Base-by-base conservation (phyloP, 1,140 invertebrate genomes). In the Pseudomyrmex concolor region DNA sequence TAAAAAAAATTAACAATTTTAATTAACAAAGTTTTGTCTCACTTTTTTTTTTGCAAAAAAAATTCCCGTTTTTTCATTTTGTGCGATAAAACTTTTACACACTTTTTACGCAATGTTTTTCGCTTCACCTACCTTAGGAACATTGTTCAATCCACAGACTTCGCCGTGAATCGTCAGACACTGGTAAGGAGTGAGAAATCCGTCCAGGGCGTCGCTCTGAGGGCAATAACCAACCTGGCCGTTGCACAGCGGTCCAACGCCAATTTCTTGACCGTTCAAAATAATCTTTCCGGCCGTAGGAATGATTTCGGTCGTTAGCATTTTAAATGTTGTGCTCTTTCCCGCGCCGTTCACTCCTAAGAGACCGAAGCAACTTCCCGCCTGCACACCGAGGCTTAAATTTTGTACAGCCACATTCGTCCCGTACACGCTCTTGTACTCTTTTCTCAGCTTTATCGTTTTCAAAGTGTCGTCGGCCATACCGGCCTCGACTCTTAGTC, bases 321-420 rank as follows among this genome's bases (percentile, higher is more conserved):
- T 97, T 89, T 96, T 96, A 87, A 99, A 98, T 7, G 97, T 98
- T 12, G 97, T 97, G 5, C 98, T 98, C 94, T 99, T 99, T 4
- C 98, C 98, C 5, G 98, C 98, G 0, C 98, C 98, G 84, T 96
- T 96, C 1, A 95, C 93, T 1, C 97, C 97, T 2, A 98, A 90
- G 17, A 98, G 94, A 2, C 97, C 98, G 94, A 98, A 98, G 92
- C 97, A 98, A 93, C 97, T 96, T 2, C 97, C 97, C n/a, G 95
- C 94, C 62, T 95, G 94, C 0, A 98, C 96, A 0, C 96, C 95
- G 89, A 98, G 96, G 89, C 95, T 96, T 1, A 98, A 89, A 60
- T 95, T 94, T 77, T 97, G 95, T 0, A 98, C 97, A 1, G 97
- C 97, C 0, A 93, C 89, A 71, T 93, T 92, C 1, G 84, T 93